Conservation (phyloP, 2,888 invertebrate genomes). For the Eupithecia insigniata region DNA sequence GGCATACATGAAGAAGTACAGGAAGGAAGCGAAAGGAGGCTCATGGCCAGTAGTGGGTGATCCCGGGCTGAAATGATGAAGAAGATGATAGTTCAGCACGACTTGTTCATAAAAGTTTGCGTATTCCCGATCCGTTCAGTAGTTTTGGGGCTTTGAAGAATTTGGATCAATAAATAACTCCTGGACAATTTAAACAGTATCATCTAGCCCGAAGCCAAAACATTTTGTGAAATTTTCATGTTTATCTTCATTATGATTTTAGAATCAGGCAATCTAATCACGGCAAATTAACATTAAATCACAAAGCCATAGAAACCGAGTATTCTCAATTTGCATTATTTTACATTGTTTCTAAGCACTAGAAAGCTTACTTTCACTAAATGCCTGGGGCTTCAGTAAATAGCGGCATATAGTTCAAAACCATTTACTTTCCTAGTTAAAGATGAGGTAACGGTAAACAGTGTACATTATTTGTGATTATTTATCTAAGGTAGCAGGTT, state of each 20-base stretch:
- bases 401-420: neutral
- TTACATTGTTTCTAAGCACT: constrained; percentile 14
- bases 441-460: neutral
- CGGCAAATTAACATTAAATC: neutral
- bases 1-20: too few species aligned
- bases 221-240: neutral
- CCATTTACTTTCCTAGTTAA: neutral
- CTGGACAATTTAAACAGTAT: too few species aligned
- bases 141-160: too few species aligned
- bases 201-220: too few species aligned
- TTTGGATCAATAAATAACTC: too few species aligned
- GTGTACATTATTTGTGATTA: neutral
- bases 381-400: neutral
- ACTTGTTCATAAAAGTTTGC: too few species aligned
- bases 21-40: too few species aligned
- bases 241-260: neutral
- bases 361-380: constrained; percentile 9
- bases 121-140: too few species aligned
- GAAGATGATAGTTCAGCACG: too few species aligned
- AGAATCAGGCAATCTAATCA: neutral
- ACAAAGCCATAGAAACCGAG: neutral
- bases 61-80: too few species aligned
- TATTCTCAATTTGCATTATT: constrained; percentile 12
- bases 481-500: neutral
- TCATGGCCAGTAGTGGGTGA: too few species aligned